Conservation (phyloP, 2,113 vertebrate genomes). For the Genyomyrus donnyi region DNA sequence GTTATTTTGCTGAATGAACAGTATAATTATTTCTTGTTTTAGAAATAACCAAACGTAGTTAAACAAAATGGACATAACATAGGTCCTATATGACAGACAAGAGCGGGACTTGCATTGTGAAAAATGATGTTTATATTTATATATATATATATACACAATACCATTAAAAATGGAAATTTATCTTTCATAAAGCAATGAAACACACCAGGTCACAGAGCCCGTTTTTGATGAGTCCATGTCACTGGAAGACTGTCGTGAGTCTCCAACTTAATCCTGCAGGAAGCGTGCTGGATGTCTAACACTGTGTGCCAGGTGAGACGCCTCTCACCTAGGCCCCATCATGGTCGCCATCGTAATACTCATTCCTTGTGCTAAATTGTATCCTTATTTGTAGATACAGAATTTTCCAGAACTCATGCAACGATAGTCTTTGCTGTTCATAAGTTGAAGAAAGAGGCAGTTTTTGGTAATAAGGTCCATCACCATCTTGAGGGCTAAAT, state of each 20-base stretch:
- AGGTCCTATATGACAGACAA: not conserved
- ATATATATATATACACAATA: not conserved
- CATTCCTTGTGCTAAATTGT: not conserved
- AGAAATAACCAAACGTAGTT: not conserved
- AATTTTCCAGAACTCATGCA: not conserved
- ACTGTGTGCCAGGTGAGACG: not conserved
- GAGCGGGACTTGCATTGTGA: not conserved
- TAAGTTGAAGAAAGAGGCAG: not conserved
- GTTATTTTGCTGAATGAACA: not conserved
- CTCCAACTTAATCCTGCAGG: not conserved
- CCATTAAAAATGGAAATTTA: not conserved
- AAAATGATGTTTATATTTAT: not conserved
- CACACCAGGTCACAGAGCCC: not conserved
- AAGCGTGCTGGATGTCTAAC: not conserved
- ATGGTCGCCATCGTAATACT: not conserved
- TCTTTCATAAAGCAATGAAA: not conserved
- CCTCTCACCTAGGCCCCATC: not conserved
- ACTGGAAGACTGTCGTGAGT: not conserved
- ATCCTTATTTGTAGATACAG: not conserved
- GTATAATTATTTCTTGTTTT: not conserved
- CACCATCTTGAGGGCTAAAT: not conserved
- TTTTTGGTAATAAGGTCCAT: not conserved
- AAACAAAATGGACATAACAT: not conserved
- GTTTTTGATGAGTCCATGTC: not conserved
- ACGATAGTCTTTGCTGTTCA: not conserved